These are phyloP conservation scores for Sinocyclocheilus anophthalmus DNA, from an alignment of 2,113 vertebrate genomes.

Conservation along the genomic window DNA sequence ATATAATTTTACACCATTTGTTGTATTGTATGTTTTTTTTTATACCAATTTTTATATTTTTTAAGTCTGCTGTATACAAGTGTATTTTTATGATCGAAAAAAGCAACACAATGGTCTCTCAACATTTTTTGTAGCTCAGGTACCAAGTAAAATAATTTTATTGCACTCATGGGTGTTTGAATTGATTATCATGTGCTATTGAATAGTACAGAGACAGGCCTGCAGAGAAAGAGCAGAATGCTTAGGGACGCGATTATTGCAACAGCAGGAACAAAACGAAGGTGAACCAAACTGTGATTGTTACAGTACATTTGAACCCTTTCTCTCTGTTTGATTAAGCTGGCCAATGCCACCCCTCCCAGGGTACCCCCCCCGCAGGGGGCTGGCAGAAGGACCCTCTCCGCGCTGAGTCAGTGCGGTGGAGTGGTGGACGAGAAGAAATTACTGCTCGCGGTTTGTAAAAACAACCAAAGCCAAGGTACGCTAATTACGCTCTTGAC, in stretches of 20 bases:
- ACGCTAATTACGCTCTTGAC: constrained; percentile 74
- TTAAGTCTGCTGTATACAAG: neutral
- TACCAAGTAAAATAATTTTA: neutral
- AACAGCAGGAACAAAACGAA: neutral
- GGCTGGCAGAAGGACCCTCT: constrained; percentile 60
- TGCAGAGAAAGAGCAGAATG: neutral
- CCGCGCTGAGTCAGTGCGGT: constrained; percentile 71
- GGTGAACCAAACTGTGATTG: neutral
- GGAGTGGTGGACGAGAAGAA: constrained; percentile 78
- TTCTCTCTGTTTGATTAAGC: neutral
- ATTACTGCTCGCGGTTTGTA: constrained; percentile 80
- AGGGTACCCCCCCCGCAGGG: constrained; percentile 54
- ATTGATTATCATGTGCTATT: neutral
- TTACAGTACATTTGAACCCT: constrained; percentile 21
- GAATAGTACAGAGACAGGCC: neutral
- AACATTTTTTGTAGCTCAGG: neutral
- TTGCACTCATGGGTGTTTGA: neutral
- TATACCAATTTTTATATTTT: neutral
- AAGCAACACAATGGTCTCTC: neutral
- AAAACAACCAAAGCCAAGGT: constrained; percentile 85
- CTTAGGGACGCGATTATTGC: neutral
- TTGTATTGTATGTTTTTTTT: neutral
- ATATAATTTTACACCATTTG: too few relatives aligned
- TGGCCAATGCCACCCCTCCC: constrained; percentile 16
- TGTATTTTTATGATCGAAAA: neutral